These are phyloP conservation scores for Sternarchorhynchus goeldii DNA, from an alignment of 2,797 vertebrate genomes.

Conservation along the genomic window DNA sequence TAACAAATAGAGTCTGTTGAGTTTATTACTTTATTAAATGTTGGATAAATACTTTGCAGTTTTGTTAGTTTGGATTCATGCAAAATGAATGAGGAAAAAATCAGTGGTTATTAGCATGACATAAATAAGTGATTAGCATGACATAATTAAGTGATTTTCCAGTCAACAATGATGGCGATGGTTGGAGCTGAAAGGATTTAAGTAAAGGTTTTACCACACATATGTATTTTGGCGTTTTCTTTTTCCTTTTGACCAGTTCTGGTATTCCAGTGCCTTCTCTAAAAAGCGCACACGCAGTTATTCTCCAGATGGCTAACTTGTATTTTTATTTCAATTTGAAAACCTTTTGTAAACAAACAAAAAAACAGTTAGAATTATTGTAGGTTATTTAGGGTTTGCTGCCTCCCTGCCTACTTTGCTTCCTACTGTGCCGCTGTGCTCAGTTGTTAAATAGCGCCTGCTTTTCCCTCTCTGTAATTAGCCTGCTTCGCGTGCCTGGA, in stretches of 20 bases:
- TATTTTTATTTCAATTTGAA: constrained; percentile 15
- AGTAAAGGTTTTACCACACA: not conserved
- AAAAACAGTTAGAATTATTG: no score
- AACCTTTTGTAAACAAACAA: not conserved
- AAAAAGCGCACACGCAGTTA: not conserved
- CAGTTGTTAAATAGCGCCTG: not conserved
- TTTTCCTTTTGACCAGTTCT: not conserved
- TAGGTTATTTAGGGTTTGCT: not conserved
- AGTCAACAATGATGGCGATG: not conserved
- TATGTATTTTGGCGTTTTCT: not conserved
- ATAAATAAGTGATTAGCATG: not conserved
- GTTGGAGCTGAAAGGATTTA: not conserved
- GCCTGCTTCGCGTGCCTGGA: constrained; percentile 12
- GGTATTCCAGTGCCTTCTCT: no score
- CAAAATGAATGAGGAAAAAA: not conserved
- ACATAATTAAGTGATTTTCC: not conserved
- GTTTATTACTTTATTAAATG: not conserved
- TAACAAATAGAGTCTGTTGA: not conserved
- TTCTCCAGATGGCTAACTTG: constrained; percentile 10
- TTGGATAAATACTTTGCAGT: not conserved
- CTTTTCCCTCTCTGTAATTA: constrained; percentile 14
- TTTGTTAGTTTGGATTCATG: not conserved
- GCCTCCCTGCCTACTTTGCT: constrained; percentile 1
- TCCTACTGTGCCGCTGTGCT: not conserved
- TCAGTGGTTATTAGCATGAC: not conserved